Base-by-base conservation (phyloP, 2,113 vertebrate genomes). In the Rhegmatorhina hoffmannsi region DNA sequence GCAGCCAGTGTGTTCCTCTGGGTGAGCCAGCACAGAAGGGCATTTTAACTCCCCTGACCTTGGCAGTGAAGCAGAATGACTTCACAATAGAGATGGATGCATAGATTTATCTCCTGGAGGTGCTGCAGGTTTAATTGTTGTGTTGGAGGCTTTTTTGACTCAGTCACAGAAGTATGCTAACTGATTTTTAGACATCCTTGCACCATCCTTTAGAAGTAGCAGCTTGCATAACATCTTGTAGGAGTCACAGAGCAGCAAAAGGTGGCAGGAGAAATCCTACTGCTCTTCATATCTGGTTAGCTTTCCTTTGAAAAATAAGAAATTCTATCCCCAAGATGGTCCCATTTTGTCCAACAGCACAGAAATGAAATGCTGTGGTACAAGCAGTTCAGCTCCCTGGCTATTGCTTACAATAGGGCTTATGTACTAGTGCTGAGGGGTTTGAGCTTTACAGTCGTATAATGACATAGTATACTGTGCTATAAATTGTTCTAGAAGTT, bases 381-480 rank as follows among this genome's bases (percentile, higher is more conserved):
- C 36, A 29, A 75, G 66, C 52, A 49, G 29, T 13, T 67, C 63
- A 31, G 11, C 36, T 73, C 59, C 29, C 66, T 64, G 50, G 12
- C 62, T 20, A 4, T 7, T 40, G 46, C 29, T n/a, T 90, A 20
- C 4, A 46, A 3, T 38, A 63, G 33, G 10, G n/a, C 19, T 86
- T 17, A 5, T 5, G 17, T 26, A 18, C 13, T 31, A 2, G 2
- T 74, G 64, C 62, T 34, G 52, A 80, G 26, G 49, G 2, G 2
- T 52, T 44, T 46, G 40, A 56, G 38, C 29, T 75, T 44, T 63
- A 46, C 31, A 70, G 55, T 38, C 55, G 2, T 3, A 7, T 2
- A 13, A 2, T 16, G 23, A 8, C 1, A 1, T 13, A 25, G 4
- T 11, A 12, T 17, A 33, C 1, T 17, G 1, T 0, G 3, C 34